Evolutionary conservation across 1,140 invertebrate species (phyloP), one percentile per base, ranked within the genome.

Genomic region (Helicoverpa zea): DNA sequence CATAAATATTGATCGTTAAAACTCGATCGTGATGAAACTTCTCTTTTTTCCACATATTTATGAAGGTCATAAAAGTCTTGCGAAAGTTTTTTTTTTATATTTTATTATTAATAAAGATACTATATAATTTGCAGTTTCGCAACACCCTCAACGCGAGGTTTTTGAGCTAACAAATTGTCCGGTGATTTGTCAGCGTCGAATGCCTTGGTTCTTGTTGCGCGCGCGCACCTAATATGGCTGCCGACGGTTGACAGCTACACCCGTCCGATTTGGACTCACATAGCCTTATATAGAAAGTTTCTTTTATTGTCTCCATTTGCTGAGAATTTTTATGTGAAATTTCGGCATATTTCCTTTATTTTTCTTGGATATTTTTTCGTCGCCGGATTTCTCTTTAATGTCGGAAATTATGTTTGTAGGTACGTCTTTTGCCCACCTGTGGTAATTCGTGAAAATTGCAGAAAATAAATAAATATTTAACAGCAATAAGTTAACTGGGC

Each of bases 101-200:
- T 61, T 61, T 61, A 61, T 30, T 10, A 61, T n/a, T 47, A 16
- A 10, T 68, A 68, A n/a, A 47, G 72, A 43, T 18, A 4, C 35
- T 52, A n/a, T n/a, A n/a, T n/a, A 76, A 49, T 66, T 51, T 35
- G 3, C 35, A 63, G 73, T 86, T 85, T 29, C 56, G 61, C 70
- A 83, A 85, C 84, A 85, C 80, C 87, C 88, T 81, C 86, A 85
- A 82, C 80, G 18, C 80, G 68, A 77, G 73, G 82, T 87, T 88
- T 87, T 89, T 90, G 85, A 84, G 83, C 76, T 87, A 92, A 94
- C 90, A 94, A 92, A 94, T 94, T 91, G 90, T 87, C 84, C 85
- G 83, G 90, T 90, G 88, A 93, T 94, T 93, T 94, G 91, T 94
- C 92, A 92, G 90, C 64, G 81, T 86, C 85, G 86, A 83, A 90